Base-by-base conservation (phyloP, 1,140 invertebrate genomes). In the Penaeus japonicus region DNA sequence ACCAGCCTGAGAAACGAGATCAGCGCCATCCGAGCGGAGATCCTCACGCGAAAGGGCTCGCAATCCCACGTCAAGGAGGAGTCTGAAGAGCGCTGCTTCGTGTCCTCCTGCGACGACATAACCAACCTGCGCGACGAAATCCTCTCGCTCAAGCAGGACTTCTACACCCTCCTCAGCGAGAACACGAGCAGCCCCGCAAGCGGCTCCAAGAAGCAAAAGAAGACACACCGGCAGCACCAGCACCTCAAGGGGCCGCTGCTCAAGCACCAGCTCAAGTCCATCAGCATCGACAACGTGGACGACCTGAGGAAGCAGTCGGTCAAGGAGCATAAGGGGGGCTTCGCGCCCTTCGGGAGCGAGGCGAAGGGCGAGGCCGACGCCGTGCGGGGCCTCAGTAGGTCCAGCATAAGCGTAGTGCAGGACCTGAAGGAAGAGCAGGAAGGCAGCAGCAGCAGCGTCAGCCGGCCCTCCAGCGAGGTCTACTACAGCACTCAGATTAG, bases 261-360 rank as follows among this genome's bases (percentile, higher is more conserved):
- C 12, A 88, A 83, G 47, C 79, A 88, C 79, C 86, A 88, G 65
- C 62, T 88, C 10, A 88, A 88, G 65, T 88, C 86, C 27, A 80
- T 88, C 79, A 88, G 86, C 32, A 88, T 88, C 47, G 86, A 88
- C 62, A 88, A 82, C 65, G 86, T 88, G 24, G 86, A 88, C n/a
- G 80, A 88, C 18, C 39, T 77, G 18, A 83, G 57, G 54, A 88
- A 88, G n/a, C 30, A 2, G 3, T 35, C 35, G 0, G 15, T n/a
- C 2, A 75, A 75, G 47, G 65, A 59, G 10, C 24, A 20, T 18
- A 75, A 75, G 18, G 62, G 15, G 1, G 39, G 39, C 4, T 39
- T 54, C 47, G 79, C 4, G 35, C 78, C 4, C 82, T 83, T 59
- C n/a, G 73, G 65, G 35, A 59, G 35, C 75, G 54, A 39, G 39